Evolutionary conservation across 2,888 invertebrate genomes (phyloP), one percentile per base, ranked within the genome.

Genomic region (Pseudolycoriella hygida): DNA sequence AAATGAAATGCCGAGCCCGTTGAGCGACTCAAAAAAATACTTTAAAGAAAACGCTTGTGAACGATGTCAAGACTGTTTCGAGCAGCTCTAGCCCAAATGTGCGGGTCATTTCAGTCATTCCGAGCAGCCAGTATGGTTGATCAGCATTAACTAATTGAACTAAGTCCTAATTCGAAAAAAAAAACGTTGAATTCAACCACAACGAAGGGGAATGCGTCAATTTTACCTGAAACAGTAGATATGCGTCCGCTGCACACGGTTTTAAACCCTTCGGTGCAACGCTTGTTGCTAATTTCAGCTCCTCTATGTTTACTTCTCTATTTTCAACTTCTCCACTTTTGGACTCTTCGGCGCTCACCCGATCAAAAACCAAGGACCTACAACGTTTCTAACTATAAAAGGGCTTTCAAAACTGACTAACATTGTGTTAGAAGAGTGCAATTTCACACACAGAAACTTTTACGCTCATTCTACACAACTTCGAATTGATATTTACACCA

Each of bases 101-200:
- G 55, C 94, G 76, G 3, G 94, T 94, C 80, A 98, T 94, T 66
- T 96, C 96, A 2, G 89, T 87, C 69, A 97, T 87, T 5, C 94
- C 96, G 40, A 85, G 76, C 46, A 98, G 69, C 96, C 96, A 98
- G 55, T 80, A 80, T 0, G 97, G 90, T 56, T 92, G 84, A 63
- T 98, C 97, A 1, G 90, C 93, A 67, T 97, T 96, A 6, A 97
- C 87, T 43, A 98, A 67, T 60, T 93, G 90, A 32, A 97, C 93
- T 54, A 98, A 76, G 67, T 98, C 97, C 85, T 89, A 60, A 17
- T 34, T 34, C 3, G 62, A 63, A 45, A 46, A 50, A 3, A 17
- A 39, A 17, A 15, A 11, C 14, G 14, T 17, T 17, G 6, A 17
- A 17, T 14, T 39, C 4, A 3, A 15, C 10, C 4, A 17, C 39